Conservation (phyloP, 2,797 vertebrate genomes). For the Threskiornis aethiopicus region DNA sequence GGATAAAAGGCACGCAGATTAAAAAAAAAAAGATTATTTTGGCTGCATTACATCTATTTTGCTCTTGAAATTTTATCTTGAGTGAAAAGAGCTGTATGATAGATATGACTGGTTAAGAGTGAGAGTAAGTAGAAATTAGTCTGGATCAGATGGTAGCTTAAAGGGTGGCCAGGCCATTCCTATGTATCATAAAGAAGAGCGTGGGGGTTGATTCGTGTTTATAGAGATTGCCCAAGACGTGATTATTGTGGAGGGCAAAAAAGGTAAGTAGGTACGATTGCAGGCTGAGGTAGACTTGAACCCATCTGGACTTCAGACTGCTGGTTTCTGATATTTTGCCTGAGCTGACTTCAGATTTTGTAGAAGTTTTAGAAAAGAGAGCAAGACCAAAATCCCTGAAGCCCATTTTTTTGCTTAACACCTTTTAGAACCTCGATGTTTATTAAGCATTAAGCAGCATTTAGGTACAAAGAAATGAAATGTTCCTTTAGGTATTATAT, state of each 20-base stretch:
- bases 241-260: neutral
- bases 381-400: neutral
- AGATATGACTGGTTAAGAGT: neutral
- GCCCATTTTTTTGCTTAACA: neutral
- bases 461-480: neutral
- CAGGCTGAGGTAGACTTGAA: neutral
- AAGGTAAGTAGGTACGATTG: neutral
- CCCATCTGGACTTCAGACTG: neutral
- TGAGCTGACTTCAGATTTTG: neutral
- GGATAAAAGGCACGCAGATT: neutral
- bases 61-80: neutral
- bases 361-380: neutral
- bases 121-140: neutral
- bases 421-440: neutral
- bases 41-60: neutral
- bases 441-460: neutral
- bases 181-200: accelerated
- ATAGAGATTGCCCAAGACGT: neutral
- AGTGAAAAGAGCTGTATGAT: neutral
- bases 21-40: neutral
- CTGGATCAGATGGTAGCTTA: neutral
- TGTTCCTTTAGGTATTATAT: neutral
- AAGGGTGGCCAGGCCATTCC: neutral
- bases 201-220: neutral
- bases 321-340: neutral